A percentile compares a stretch with the other conserved stretches of the same genome.
Conservation (phyloP, 2,888 invertebrate species). For the Yponomeuta cagnagella region DNA sequence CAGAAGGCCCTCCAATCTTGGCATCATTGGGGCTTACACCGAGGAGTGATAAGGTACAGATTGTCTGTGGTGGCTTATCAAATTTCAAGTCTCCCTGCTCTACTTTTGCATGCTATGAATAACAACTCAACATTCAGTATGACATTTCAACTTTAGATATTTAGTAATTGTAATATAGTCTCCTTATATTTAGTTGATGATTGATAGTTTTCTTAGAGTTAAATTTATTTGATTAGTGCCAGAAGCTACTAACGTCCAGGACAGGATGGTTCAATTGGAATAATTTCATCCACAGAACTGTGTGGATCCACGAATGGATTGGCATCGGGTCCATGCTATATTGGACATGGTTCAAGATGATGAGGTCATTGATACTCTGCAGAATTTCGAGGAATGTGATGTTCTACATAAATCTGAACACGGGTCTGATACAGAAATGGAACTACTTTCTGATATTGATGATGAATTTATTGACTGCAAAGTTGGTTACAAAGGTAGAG, state of each 20-base stretch:
- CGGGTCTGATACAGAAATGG: slow-evolving; percentile 58
- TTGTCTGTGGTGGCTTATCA: slow-evolving; percentile 38
- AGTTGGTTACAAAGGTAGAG: slow-evolving; percentile 50
- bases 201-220: not conserved
- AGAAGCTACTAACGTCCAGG: slow-evolving; percentile 18
- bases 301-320: slow-evolving; percentile 71
- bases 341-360: slow-evolving; percentile 64
- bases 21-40: slow-evolving; percentile 71
- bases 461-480: slow-evolving; percentile 43
- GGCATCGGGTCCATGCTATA: slow-evolving; percentile 68
- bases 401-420: slow-evolving; percentile 57
- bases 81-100: slow-evolving; percentile 23
- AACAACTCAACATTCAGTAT: slow-evolving; percentile 31
- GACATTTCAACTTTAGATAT: slow-evolving; percentile 29
- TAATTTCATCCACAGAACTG: slow-evolving; percentile 70
- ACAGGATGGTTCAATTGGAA: slow-evolving; percentile 62
- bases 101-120: slow-evolving; percentile 21
- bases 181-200: not conserved
- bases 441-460: slow-evolving; percentile 44
- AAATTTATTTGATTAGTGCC: slow-evolving; percentile 12
- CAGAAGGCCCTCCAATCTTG: slow-evolving; percentile 71
- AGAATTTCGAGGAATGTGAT: slow-evolving; percentile 58
- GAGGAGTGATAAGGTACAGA: slow-evolving; percentile 72
- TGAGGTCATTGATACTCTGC: slow-evolving; percentile 61
- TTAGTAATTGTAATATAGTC: not conserved